These are phyloP conservation scores for Amia ocellicauda DNA, from an alignment of 2,113 vertebrate species.

Conservation along the genomic window DNA sequence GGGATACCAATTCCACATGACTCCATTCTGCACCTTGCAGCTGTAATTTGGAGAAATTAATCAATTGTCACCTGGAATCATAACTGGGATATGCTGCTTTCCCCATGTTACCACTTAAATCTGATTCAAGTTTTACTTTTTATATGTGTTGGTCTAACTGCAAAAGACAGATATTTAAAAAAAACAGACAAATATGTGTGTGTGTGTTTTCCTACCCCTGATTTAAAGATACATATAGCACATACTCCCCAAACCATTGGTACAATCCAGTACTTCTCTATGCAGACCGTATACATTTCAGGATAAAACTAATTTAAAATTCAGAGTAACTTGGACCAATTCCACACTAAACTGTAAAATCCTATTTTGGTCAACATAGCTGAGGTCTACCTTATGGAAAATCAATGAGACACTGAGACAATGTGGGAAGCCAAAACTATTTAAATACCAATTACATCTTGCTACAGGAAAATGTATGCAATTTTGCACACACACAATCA, in stretches of 20 bases:
- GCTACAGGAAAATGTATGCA: no score
- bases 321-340: slow-evolving; percentile 51
- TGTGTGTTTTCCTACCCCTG: no score
- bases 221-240: no score
- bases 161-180: no score
- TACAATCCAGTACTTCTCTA: slow-evolving; percentile 22
- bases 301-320: slow-evolving; percentile 52
- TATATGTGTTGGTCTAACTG: no score
- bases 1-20: slow-evolving; percentile 56
- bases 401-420: slow-evolving; percentile 45
- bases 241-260: no score
- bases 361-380: slow-evolving; percentile 36
- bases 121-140: no score
- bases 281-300: slow-evolving; percentile 38
- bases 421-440: slow-evolving; percentile 51
- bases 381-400: slow-evolving; percentile 43
- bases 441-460: no score
- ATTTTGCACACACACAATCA: no score
- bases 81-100: no score
- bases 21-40: slow-evolving; percentile 59
- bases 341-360: slow-evolving; percentile 54
- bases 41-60: slow-evolving; percentile 64
- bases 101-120: no score
- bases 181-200: no score
- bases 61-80: slow-evolving; percentile 32